Evolutionary conservation across 2,797 vertebrate genomes (phyloP).

Genomic region (Coilia nasus): DNA sequence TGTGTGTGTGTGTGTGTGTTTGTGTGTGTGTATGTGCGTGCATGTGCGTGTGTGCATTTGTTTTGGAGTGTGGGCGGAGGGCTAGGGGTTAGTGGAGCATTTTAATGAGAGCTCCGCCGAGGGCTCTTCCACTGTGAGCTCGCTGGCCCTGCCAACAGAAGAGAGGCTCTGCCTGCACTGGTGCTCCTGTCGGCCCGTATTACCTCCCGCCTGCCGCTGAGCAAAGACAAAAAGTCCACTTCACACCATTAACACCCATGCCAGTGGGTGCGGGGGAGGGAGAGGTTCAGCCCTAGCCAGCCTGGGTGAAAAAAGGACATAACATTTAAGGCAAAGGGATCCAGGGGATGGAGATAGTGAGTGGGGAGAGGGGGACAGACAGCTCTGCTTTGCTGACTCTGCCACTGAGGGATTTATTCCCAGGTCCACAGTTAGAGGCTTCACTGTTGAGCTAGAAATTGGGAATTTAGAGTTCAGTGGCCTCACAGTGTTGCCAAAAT

Average conservation of each 20-base stretch:
- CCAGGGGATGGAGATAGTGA: too few species aligned
- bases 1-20: too few species aligned
- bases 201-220: slow-evolving; percentile 48
- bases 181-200: slow-evolving; percentile 37
- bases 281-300: too few species aligned
- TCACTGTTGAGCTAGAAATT: not conserved
- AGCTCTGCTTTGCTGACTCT: not conserved
- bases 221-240: slow-evolving; percentile 50
- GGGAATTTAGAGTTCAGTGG: slow-evolving; percentile 35
- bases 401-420: slow-evolving; percentile 2
- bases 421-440: not conserved
- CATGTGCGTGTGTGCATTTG: too few species aligned
- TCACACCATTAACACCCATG: slow-evolving; percentile 45
- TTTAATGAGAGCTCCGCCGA: slow-evolving; percentile 59
- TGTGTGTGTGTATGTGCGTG: too few species aligned
- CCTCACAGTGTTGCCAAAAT: slow-evolving; percentile 10
- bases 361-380: not conserved
- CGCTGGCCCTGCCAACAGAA: slow-evolving; percentile 50
- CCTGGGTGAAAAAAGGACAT: too few species aligned
- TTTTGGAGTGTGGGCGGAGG: not conserved
- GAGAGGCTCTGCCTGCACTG: too few species aligned
- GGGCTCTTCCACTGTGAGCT: slow-evolving; percentile 50
- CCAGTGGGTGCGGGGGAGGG: not conserved
- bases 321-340: too few species aligned
- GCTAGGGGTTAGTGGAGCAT: slow-evolving; percentile 55